Evolutionary conservation across 2,113 vertebrate species (phyloP).

Genomic region (Oreamnos americanus): DNA sequence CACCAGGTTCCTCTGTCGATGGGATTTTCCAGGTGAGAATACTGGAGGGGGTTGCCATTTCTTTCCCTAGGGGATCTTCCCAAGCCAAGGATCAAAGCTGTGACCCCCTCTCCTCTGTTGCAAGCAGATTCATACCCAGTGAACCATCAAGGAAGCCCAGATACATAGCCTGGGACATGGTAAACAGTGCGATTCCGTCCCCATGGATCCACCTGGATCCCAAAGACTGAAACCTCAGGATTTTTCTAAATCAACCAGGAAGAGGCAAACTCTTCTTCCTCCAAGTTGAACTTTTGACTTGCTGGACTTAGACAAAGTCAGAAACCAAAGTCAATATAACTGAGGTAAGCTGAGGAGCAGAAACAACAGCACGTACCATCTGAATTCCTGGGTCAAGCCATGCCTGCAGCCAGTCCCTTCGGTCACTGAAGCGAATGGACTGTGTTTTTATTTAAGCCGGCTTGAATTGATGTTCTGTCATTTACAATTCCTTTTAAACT

Average conservation of each 20-base stretch:
- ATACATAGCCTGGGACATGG: too few relatives aligned
- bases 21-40: background rate
- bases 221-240: background rate
- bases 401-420: too few relatives aligned
- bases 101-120: accelerated
- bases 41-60: background rate
- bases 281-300: background rate
- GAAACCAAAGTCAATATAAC: background rate
- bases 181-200: accelerated
- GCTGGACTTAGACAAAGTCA: background rate
- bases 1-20: background rate
- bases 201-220: background rate
- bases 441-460: background rate
- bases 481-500: background rate
- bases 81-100: background rate
- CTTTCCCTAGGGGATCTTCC: background rate
- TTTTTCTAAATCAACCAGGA: background rate
- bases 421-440: background rate
- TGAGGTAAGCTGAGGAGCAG: too few relatives aligned
- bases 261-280: background rate
- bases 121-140: accelerated
- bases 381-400: background rate
- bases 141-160: background rate
- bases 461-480: background rate
- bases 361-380: accelerated